phyloP scores from a whole-genome alignment of 2,797 vertebrate species.

The Silurus aristotelis region DNA sequence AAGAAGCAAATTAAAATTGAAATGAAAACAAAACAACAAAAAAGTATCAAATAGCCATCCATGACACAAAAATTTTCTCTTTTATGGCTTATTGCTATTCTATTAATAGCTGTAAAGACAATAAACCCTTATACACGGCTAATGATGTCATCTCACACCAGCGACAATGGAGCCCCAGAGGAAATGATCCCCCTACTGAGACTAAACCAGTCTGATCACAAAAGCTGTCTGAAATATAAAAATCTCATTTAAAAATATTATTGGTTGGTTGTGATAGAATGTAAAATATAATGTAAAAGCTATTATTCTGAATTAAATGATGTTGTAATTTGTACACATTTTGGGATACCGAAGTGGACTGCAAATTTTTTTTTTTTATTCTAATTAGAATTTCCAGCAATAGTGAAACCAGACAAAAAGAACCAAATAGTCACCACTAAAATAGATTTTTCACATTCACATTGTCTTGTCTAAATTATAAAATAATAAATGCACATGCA shows the following conservation, averaged over 20 bases:
- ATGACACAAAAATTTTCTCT: conserved; percentile 9
- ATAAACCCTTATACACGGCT: not conserved
- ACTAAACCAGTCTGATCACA: conserved; percentile 2
- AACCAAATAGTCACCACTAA: not conserved
- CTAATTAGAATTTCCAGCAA: not conserved
- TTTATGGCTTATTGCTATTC: not conserved
- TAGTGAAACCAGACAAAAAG: not conserved
- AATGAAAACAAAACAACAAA: not conserved
- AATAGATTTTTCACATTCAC: too few relatives aligned
- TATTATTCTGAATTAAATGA: not conserved
- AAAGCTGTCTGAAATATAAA: not conserved
- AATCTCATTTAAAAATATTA: not conserved
- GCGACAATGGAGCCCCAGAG: conserved; percentile 6
- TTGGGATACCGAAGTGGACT: not conserved
- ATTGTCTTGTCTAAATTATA: too few relatives aligned
- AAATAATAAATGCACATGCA: too few relatives aligned
- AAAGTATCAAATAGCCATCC: not conserved
- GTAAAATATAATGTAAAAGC: not conserved
- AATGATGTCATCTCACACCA: conserved; percentile 23
- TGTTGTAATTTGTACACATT: not conserved
- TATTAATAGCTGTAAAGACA: conserved; percentile 9
- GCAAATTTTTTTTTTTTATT: not conserved
- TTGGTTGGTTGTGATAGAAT: not conserved
- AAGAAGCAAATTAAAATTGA: not conserved
- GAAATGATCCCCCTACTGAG: conserved; percentile 14